Conservation (phyloP, 2,113 vertebrate species). For the Suricata suricatta region DNA sequence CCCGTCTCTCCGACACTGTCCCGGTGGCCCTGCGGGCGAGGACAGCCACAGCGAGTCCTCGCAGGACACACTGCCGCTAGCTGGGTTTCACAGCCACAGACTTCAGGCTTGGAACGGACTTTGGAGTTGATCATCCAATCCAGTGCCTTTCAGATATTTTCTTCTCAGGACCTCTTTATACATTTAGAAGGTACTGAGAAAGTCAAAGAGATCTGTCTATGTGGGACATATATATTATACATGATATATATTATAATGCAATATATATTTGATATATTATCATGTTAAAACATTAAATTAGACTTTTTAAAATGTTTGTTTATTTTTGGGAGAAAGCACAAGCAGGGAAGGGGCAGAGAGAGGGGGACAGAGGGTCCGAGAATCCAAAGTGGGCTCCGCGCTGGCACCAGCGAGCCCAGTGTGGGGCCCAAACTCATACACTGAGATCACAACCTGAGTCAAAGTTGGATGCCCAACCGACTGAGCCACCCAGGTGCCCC, state of each 20-base stretch:
- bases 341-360: no score
- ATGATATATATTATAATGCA: not conserved
- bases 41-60: not conserved
- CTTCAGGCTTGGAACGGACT: not conserved
- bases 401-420: no score
- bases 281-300: no score
- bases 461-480: no score
- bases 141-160: not conserved
- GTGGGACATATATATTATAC: not conserved
- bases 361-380: no score
- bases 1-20: not conserved
- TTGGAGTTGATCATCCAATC: not conserved
- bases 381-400: no score
- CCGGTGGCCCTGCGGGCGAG: not conserved
- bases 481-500: no score
- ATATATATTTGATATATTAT: not conserved
- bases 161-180: not conserved
- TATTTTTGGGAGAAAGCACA: no score
- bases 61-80: not conserved
- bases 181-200: not conserved
- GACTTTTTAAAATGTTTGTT: no score
- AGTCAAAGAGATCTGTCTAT: not conserved
- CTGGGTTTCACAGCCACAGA: not conserved
- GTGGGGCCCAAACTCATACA: no score
- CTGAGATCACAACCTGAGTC: no score